Evolutionary conservation across 2,113 vertebrate genomes (phyloP).

Genomic region (Anhinga rufa): DNA sequence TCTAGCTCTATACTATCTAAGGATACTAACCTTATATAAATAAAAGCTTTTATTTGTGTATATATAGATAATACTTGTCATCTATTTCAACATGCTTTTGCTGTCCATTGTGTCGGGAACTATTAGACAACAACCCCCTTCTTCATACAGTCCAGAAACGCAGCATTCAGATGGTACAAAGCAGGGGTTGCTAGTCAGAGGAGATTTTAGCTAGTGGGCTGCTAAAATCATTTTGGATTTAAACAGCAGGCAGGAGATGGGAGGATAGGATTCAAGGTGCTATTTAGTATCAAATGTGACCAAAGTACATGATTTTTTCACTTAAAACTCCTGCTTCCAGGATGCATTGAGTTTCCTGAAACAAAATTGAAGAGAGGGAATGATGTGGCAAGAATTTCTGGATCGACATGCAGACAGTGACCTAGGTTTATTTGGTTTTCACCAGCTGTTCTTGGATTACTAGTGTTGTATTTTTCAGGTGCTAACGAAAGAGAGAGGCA

Average conservation of each 20-base stretch:
- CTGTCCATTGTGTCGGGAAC: background rate
- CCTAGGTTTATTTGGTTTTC: background rate
- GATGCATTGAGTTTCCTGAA: background rate
- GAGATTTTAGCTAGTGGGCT: background rate
- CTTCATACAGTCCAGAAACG: background rate
- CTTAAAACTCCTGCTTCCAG: background rate
- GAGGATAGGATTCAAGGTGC: background rate
- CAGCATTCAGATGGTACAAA: background rate
- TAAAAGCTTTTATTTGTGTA: background rate
- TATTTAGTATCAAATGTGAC: background rate
- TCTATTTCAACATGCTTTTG: constrained; percentile 7
- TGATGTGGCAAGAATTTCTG: background rate
- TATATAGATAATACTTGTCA: background rate
- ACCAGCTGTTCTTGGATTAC: background rate
- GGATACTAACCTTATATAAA: constrained; percentile 27
- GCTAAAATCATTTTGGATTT: constrained; percentile 4
- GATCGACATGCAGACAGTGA: background rate
- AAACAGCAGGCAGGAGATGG: background rate
- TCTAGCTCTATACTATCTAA: constrained; percentile 21
- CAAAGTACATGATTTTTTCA: background rate
- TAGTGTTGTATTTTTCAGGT: background rate
- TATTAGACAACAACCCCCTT: background rate
- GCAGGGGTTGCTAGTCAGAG: background rate
- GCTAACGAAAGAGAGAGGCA: background rate
- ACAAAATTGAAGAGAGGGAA: background rate